phyloP scores from a whole-genome alignment of 2,888 invertebrate species.

The Noctua pronuba region DNA sequence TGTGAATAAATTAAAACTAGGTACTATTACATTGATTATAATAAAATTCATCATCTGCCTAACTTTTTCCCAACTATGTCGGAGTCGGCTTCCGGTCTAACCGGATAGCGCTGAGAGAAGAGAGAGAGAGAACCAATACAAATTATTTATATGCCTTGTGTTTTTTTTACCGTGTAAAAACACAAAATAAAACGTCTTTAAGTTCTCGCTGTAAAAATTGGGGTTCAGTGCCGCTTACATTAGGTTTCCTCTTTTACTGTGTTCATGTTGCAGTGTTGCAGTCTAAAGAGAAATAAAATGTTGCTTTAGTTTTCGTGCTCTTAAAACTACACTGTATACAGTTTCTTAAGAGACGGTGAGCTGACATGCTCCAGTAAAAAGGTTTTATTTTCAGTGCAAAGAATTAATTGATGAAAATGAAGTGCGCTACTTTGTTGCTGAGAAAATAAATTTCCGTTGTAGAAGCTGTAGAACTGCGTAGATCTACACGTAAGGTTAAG shows the following conservation, averaged over 20 bases:
- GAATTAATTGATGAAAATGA: conserved; percentile 23
- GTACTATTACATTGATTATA: neutral
- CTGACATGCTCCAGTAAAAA: conserved; percentile 7
- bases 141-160: too few relatives aligned
- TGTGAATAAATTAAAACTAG: neutral
- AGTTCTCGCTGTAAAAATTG: neutral
- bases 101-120: neutral
- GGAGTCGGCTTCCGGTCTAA: neutral
- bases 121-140: too few relatives aligned
- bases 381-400: conserved; percentile 28
- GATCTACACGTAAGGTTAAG: too few relatives aligned
- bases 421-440: conserved; percentile 3
- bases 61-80: neutral
- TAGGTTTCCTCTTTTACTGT: neutral
- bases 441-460: neutral
- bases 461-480: neutral
- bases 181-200: neutral
- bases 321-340: conserved; percentile 30
- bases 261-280: neutral
- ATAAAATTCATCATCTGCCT: neutral
- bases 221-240: conserved; percentile 1
- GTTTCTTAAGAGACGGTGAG: conserved; percentile 15
- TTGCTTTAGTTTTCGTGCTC: conserved; percentile 14
- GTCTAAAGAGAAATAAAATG: conserved; percentile 39
- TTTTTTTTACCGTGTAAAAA: neutral